Conservation (phyloP, 2,797 vertebrate species). For the Erethizon dorsatum region DNA sequence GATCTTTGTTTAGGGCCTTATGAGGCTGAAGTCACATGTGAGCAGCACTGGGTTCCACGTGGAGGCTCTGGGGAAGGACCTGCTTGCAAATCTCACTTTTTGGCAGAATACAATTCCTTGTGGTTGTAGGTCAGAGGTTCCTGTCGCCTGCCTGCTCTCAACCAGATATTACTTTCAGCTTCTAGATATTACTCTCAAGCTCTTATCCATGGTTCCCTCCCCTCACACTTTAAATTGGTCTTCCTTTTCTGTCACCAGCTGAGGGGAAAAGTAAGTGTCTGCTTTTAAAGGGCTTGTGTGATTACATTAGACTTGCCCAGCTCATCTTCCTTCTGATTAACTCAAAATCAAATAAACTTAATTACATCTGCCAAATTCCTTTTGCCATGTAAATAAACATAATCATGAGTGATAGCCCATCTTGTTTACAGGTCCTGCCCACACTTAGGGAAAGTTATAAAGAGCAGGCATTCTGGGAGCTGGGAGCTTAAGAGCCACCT, state of each 20-base stretch:
- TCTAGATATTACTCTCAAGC: neutral
- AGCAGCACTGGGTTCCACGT: neutral
- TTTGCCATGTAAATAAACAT: neutral
- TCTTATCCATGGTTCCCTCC: too few relatives aligned
- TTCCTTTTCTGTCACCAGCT: neutral
- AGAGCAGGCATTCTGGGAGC: neutral
- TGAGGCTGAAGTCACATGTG: neutral
- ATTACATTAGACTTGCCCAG: neutral
- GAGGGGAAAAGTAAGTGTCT: neutral
- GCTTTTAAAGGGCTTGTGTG: neutral
- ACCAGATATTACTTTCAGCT: neutral
- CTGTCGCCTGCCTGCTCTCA: neutral
- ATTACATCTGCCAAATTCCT: neutral
- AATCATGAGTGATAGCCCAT: neutral
- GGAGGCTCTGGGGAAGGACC: neutral
- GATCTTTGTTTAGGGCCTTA: neutral
- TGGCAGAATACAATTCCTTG: neutral
- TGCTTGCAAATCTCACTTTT: neutral
- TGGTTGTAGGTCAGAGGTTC: neutral
- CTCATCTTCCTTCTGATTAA: conserved; percentile 32
- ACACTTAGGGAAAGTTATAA: neutral
- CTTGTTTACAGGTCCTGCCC: neutral
- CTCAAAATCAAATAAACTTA: conserved; percentile 2
- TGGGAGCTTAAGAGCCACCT: neutral
- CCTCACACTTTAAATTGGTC: neutral